Base-by-base conservation (phyloP, 2,113 vertebrate genomes). In the Triplophysa tibetana region DNA sequence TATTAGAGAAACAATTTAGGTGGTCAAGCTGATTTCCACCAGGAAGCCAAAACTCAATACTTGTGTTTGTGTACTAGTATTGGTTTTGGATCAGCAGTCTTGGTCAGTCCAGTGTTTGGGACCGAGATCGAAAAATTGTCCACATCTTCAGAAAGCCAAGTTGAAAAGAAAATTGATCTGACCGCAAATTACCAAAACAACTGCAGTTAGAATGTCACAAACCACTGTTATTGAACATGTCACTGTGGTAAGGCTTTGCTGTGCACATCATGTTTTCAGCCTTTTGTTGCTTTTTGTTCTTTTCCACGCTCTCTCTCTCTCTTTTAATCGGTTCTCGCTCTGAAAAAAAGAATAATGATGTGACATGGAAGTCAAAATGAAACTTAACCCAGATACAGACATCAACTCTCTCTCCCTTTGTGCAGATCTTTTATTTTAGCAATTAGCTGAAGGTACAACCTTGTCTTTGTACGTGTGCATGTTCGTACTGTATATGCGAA, bases 341-440 rank as follows among this genome's bases (percentile, higher is more conserved):
- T 54, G 64, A 78, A 56, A 81, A 66, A 82, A 38, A 80, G 86
- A 79, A 81, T 76, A 76, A 62, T 69, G 79, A 13, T 33, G 38
- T 75, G 65, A 38, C 65, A 76, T 81, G 79, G 76, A 81, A 69
- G 65, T 29, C 54, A 66, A 24, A 12, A 62, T 19, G 54, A 58
- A 29, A 45, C 56, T 21, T 45, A 60, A 66, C 12, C 26, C 29
- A 68, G 24, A 67, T 45, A 61, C 1, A 24, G 23, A 41, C 23
- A 38, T 43, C 8, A 14, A 33, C 29, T 33, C 19, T 7, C 54
- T 56, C 54, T 56, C 54, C 19, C 19, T 56, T 19, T 56, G 54
- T 56, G 50, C 70, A 73, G 23, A n/a, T 73, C 54, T 58, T 58
- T 58, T 58, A 58, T 58, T 58, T 58, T 19, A 21, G 9, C 19